Percentiles rank a stretch among this genome's conserved stretches.
These are phyloP conservation scores for Graphium colonna DNA, from an alignment of 2,888 invertebrate genomes.

Conservation along the genomic window DNA sequence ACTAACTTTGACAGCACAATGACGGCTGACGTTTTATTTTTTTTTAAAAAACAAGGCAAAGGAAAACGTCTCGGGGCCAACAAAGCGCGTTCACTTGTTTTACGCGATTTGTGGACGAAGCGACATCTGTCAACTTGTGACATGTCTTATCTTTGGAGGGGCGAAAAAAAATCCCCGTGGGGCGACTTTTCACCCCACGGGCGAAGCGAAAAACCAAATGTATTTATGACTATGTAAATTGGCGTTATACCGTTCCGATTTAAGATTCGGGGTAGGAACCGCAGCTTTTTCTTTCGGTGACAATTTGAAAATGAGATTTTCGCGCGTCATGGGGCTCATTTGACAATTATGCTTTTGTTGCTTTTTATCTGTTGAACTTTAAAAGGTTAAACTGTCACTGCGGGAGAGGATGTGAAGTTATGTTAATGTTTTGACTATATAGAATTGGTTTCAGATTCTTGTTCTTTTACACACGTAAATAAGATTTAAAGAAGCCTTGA, in stretches of 20 bases:
- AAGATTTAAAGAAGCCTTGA: no score
- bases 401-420: slow-evolving; percentile 31
- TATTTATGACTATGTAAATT: slow-evolving; percentile 80
- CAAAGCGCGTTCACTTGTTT: slow-evolving; percentile 53
- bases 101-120: slow-evolving; percentile 56
- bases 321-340: not conserved
- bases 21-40: not conserved
- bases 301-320: not conserved
- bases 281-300: not conserved
- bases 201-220: slow-evolving; percentile 52
- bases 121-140: slow-evolving; percentile 73
- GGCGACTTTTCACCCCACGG: slow-evolving; percentile 50
- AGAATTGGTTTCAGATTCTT: no score
- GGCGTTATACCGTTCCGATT: slow-evolving; percentile 55
- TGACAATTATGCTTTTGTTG: not conserved
- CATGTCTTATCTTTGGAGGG: slow-evolving; percentile 65
- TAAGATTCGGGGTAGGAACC: slow-evolving; percentile 39
- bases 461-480: no score
- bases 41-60: slow-evolving; percentile 8
- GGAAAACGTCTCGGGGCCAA: slow-evolving; percentile 13
- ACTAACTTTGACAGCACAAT: slow-evolving; percentile 9
- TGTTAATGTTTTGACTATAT: no score
- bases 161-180: slow-evolving; percentile 54
- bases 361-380: not conserved
- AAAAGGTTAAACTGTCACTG: slow-evolving; percentile 47